phyloP scores from a whole-genome alignment of 1,140 invertebrate species.

The Drosophila sechellia region DNA sequence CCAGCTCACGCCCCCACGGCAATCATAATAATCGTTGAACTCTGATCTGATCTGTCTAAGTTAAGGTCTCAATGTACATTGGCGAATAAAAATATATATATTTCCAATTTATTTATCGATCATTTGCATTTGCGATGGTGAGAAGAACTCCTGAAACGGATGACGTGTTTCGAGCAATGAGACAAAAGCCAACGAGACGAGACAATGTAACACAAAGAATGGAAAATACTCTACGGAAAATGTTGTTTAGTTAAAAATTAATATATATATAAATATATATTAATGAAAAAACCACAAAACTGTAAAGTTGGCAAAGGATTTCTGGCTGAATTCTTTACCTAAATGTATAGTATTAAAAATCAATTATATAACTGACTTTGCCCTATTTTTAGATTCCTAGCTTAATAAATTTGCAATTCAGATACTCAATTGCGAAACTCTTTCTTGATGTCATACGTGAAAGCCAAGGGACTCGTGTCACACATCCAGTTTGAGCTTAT shows the following conservation, averaged over 20 bases:
- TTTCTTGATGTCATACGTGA: not conserved
- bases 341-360: too few relatives aligned
- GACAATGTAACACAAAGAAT: not conserved
- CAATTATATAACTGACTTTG: too few relatives aligned
- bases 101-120: conserved; percentile 55
- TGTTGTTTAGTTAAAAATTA: not conserved
- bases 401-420: too few relatives aligned
- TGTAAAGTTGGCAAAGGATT: too few relatives aligned
- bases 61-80: conserved; percentile 13
- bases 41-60: conserved; percentile 42
- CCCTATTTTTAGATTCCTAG: too few relatives aligned
- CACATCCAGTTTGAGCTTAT: conserved; percentile 27
- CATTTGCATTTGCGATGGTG: conserved; percentile 59
- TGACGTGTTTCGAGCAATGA: conserved; percentile 56
- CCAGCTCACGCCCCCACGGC: conserved; percentile 25
- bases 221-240: conserved; percentile 8
- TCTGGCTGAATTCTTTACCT: too few relatives aligned
- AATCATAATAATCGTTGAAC: conserved; percentile 54
- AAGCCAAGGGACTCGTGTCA: conserved; percentile 16
- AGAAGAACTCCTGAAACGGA: conserved; percentile 41
- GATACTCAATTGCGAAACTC: too few relatives aligned
- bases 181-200: conserved; percentile 3
- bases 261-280: too few relatives aligned
- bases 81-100: conserved; percentile 59
- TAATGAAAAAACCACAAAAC: too few relatives aligned